Conservation (phyloP, 1,140 invertebrate genomes). For the Heliconius eleuchia region DNA sequence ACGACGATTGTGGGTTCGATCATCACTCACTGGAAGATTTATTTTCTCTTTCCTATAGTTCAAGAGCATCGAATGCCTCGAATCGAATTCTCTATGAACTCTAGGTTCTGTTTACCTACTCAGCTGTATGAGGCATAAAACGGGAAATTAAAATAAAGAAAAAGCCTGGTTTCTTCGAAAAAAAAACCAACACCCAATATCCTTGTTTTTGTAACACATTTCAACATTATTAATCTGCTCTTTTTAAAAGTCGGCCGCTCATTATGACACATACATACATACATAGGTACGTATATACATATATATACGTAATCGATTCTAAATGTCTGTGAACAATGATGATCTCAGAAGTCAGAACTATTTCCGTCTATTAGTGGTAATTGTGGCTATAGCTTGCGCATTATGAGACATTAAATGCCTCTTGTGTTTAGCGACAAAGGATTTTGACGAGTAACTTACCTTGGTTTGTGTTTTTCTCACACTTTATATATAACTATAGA, state of each 20-base stretch:
- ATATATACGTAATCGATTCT: not conserved
- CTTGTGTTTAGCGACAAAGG: conserved; percentile 3
- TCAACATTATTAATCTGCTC: not conserved
- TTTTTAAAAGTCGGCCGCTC: not conserved
- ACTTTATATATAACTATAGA: no score
- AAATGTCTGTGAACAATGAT: conserved; percentile 2
- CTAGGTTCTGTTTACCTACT: no score
- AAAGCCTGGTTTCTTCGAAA: no score
- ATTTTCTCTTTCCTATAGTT: no score
- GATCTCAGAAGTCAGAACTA: conserved; percentile 4
- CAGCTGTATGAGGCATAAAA: no score
- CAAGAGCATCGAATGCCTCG: no score
- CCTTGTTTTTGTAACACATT: not conserved
- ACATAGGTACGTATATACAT: not conserved
- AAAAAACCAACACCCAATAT: no score
- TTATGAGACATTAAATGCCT: not conserved
- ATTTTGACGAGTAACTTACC: not conserved
- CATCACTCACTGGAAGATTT: no score
- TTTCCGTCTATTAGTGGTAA: conserved; percentile 5
- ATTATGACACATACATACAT: not conserved
- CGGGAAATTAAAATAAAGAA: no score
- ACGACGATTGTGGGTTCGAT: no score
- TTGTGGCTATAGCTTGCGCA: conserved; percentile 8
- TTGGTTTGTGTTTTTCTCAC: not conserved
- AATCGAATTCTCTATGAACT: no score